Evolutionary conservation across 1,140 invertebrate genomes (phyloP).

Genomic region (Mya arenaria): DNA sequence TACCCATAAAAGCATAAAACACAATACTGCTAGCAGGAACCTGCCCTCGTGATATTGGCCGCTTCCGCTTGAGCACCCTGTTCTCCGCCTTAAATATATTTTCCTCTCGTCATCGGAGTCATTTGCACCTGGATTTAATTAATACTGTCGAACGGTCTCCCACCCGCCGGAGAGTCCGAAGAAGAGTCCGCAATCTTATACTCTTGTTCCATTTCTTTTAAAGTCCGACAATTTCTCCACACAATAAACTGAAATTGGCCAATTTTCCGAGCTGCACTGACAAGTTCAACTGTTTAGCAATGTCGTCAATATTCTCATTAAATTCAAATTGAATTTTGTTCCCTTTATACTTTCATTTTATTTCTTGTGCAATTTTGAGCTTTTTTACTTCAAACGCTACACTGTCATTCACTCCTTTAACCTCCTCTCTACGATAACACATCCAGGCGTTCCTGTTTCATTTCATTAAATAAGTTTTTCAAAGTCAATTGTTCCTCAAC

Average conservation of each 20-base stretch:
- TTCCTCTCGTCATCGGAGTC: constrained; percentile 12
- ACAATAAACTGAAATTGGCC: not conserved
- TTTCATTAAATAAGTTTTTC: not conserved
- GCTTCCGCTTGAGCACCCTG: constrained; percentile 16
- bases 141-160: not conserved
- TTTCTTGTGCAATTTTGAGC: constrained; percentile 24
- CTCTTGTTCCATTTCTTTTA: not conserved
- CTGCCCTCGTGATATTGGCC: not conserved
- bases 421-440: constrained; percentile 9
- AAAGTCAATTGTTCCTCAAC: constrained; percentile 7
- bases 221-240: not conserved
- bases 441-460: not conserved
- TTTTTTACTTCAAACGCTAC: constrained; percentile 22
- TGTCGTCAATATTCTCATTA: constrained; percentile 13
- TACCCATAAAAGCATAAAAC: not conserved
- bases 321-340: constrained; percentile 17
- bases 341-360: constrained; percentile 14
- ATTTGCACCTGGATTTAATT: constrained; percentile 7
- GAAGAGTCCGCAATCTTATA: constrained; percentile 7
- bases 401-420: not conserved
- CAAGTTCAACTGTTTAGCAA: not conserved
- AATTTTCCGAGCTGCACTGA: not conserved
- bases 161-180: not conserved
- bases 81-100: constrained; percentile 20
- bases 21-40: not conserved